Base-by-base conservation (phyloP, 35 echinoderm and acorn worm genomes). In the Ophiothrix spiculata region DNA sequence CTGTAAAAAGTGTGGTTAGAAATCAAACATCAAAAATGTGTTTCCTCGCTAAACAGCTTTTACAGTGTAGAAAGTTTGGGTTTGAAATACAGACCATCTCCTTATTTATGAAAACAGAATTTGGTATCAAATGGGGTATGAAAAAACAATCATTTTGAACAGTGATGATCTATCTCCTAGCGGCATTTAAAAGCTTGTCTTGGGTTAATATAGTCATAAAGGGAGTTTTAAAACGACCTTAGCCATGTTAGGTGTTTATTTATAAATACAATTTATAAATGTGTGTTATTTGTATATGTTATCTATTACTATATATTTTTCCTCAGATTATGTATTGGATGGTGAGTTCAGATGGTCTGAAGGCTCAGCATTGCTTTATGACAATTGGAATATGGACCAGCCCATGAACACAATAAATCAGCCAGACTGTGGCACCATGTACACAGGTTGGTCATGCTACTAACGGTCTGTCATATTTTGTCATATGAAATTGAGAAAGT, bases 291-390 rank as follows among this genome's bases (percentile, higher is more conserved):
- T 11, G 19, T 64, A 64, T 64, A 19, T 31, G 1, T 1, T 23
- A 64, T 23, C 19, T 17, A 82, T 82, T 80, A 19, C 29, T 28
- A 23, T n/a, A 56, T 32, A 45, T n/a, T 1, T 77, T 23, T 81
- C 75, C 21, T 23, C 56, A 94, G 93, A 95, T 60, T 87, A 82
- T 60, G 79, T 42, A 15, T 46, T 36, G 41, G 93, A 95, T 84
- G 93, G 93, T 37, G 78, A 80, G 17, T 95, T 95, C 80, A 32
- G 56, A 6, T 95, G 93, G 93, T 63, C 75, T 32, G 93, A 95
- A 14, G 87, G 85, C 4, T 74, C 75, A 4, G 74, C 93, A 16
- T 88, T 87, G 19, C 64, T 35, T 23, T 95, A 87, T 76, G 91
- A 39, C 36, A 95, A 95, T 56, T 95, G 93, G 93, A 88, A 83